Evolutionary conservation across 2,113 vertebrate genomes (phyloP).

Genomic region (Neogobius melanostomus): DNA sequence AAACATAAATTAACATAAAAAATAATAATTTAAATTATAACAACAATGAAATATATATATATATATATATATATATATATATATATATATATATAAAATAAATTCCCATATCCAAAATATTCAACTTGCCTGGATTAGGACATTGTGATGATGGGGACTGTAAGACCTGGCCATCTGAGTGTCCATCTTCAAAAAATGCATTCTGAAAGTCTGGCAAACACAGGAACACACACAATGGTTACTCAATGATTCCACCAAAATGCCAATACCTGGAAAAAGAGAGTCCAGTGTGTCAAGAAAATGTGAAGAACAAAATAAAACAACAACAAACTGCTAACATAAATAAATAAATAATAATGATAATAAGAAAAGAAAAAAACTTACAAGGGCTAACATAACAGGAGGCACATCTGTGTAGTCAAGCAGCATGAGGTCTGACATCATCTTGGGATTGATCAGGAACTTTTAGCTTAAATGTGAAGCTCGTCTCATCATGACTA

Average conservation of each 20-base stretch:
- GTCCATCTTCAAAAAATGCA: constrained; percentile 31
- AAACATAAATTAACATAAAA: constrained; percentile 10
- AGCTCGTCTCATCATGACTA: constrained; percentile 42
- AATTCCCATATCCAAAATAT: background rate
- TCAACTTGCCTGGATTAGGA: constrained; percentile 72
- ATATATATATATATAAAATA: background rate
- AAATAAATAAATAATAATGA: background rate
- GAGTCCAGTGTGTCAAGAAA: background rate
- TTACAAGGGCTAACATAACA: constrained; percentile 74
- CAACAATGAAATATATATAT: background rate
- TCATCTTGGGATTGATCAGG: constrained; percentile 74
- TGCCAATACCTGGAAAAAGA: background rate
- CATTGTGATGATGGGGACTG: constrained; percentile 38
- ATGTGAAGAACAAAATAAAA: background rate
- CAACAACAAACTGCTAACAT: background rate
- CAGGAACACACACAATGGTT: constrained; percentile 18
- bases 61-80: too few relatives aligned
- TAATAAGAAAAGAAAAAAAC: constrained; percentile 49
- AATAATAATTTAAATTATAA: constrained; percentile 41
- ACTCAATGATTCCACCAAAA: background rate
- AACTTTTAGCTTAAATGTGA: constrained; percentile 56
- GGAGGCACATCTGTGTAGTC: constrained; percentile 58
- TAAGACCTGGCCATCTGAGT: constrained; percentile 41
- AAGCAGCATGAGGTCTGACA: constrained; percentile 68
- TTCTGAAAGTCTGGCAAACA: constrained; percentile 41